phyloP scores from a whole-genome alignment of 1,140 invertebrate genomes.

The Diabrotica undecimpunctata region DNA sequence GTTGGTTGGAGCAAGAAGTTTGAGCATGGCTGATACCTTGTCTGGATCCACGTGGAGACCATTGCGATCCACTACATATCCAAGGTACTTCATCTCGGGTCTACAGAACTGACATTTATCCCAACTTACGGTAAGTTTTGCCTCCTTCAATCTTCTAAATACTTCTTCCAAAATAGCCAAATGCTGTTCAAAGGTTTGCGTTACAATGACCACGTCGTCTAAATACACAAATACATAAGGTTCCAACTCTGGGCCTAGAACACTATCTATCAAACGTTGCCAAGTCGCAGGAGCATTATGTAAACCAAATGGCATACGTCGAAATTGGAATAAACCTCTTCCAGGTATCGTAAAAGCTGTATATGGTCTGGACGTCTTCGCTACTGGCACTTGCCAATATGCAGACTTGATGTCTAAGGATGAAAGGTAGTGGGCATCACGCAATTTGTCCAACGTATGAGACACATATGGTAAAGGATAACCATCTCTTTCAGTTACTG shows the following conservation, averaged over 20 bases:
- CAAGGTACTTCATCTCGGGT: too few relatives aligned
- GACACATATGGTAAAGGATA: slow-evolving; percentile 24
- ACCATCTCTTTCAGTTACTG: too few relatives aligned
- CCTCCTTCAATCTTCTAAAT: too few relatives aligned
- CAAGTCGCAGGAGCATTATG: slow-evolving; percentile 15
- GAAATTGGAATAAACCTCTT: slow-evolving; percentile 41
- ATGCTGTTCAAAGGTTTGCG: slow-evolving; percentile 12
- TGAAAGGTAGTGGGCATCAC: slow-evolving; percentile 36
- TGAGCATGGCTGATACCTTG: slow-evolving; percentile 31
- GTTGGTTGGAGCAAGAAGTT: neutral
- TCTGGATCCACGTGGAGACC: slow-evolving; percentile 11
- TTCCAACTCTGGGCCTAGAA: slow-evolving; percentile 33
- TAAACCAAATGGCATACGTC: slow-evolving; percentile 4
- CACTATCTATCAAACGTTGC: slow-evolving; percentile 33
- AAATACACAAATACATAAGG: slow-evolving; percentile 35
- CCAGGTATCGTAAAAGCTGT: slow-evolving; percentile 44
- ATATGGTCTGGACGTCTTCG: neutral
- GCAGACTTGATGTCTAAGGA: slow-evolving; percentile 41
- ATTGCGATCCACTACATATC: too few relatives aligned
- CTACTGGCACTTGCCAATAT: slow-evolving; percentile 43
- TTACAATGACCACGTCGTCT: slow-evolving; percentile 43
- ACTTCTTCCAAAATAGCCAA: too few relatives aligned
- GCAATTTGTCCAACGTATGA: slow-evolving; percentile 33
- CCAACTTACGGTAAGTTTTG: too few relatives aligned
- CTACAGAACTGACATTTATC: too few relatives aligned